Conservation (phyloP, 1,140 invertebrate species). For the Sarcophaga peregrina region DNA sequence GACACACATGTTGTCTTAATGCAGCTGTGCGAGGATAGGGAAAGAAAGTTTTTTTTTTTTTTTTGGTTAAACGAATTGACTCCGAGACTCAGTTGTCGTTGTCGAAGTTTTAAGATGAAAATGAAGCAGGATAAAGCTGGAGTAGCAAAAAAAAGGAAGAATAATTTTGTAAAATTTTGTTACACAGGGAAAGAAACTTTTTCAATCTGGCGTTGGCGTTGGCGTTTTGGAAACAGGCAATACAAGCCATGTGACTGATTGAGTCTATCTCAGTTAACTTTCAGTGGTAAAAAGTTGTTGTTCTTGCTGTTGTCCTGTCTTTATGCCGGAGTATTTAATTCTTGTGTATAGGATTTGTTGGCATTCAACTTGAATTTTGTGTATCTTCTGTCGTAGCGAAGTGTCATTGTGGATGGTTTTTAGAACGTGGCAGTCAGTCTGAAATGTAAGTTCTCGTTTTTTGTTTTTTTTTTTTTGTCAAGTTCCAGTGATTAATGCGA, state of each 20-base stretch:
- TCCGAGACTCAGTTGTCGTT: not conserved
- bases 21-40: not conserved
- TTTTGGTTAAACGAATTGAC: not conserved
- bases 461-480: no score
- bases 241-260: no score
- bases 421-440: no score
- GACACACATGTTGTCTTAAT: not conserved
- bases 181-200: not conserved
- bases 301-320: no score
- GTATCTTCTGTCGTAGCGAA: no score
- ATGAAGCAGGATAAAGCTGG: not conserved
- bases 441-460: no score
- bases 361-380: no score
- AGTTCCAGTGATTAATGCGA: not conserved
- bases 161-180: not conserved
- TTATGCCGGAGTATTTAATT: no score
- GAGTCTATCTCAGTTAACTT: no score
- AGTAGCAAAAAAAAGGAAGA: not conserved
- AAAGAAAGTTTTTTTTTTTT: not conserved
- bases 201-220: constrained; percentile 15
- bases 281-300: not conserved
- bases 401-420: no score
- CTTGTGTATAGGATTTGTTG: no score
- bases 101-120: no score
- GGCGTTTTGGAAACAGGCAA: not conserved